phyloP scores from a whole-genome alignment of 2,888 invertebrate species.

The Pachydiplax longipennis region DNA sequence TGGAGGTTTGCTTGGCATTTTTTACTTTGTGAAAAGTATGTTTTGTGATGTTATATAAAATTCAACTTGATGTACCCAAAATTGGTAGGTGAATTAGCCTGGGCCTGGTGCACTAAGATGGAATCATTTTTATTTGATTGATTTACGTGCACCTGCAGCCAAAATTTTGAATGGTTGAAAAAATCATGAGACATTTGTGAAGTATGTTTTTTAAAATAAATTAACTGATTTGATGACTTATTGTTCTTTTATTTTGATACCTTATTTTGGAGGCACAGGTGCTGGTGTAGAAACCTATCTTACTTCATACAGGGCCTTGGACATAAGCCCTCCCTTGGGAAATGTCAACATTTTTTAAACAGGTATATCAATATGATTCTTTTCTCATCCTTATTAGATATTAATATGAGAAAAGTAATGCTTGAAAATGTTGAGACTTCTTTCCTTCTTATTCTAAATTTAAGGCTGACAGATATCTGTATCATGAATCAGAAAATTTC shows the following conservation, averaged over 20 bases:
- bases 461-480: no score
- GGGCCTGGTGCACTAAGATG: slow-evolving; percentile 33
- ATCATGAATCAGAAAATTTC: no score
- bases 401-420: no score
- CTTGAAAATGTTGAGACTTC: no score
- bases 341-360: no score
- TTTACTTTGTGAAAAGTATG: slow-evolving; percentile 37
- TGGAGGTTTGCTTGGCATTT: slow-evolving; percentile 39
- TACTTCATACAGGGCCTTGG: no score
- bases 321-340: no score
- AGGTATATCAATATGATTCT: no score
- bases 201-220: slow-evolving; percentile 45
- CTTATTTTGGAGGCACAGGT: no score
- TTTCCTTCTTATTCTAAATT: no score
- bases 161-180: slow-evolving; percentile 37
- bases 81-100: slow-evolving; percentile 41
- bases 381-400: no score
- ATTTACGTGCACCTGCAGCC: slow-evolving; percentile 34
- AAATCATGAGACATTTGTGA: slow-evolving; percentile 45
- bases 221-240: slow-evolving; percentile 33
- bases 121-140: slow-evolving; percentile 37
- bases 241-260: background rate
- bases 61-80: slow-evolving; percentile 34
- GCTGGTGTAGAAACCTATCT: no score
- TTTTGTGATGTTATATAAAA: slow-evolving; percentile 41